phyloP scores from a whole-genome alignment of 2,113 vertebrate genomes.

The Gasterosteus aculeatus region DNA sequence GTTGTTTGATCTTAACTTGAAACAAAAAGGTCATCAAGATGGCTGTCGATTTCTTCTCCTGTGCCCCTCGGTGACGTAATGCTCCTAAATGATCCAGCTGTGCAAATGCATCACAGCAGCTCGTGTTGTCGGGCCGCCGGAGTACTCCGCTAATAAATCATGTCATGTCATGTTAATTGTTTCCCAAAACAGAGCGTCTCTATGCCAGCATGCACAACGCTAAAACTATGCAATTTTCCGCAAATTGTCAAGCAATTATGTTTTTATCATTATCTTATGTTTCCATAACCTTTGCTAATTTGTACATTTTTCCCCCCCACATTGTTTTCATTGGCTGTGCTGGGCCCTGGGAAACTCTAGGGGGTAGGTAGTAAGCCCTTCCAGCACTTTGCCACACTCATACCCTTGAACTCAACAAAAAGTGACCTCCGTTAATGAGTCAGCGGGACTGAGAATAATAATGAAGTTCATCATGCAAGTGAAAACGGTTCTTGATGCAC shows the following conservation, averaged over 20 bases:
- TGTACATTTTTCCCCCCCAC: slow-evolving; percentile 65
- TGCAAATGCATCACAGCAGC: slow-evolving; percentile 75
- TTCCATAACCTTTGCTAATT: slow-evolving; percentile 84
- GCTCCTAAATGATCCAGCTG: slow-evolving; percentile 73
- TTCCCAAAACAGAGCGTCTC: slow-evolving; percentile 79
- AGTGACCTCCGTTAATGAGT: not conserved
- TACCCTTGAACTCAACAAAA: not conserved
- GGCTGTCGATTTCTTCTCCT: slow-evolving; percentile 11
- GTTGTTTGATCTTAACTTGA: slow-evolving; percentile 15
- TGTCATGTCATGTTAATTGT: slow-evolving; percentile 82
- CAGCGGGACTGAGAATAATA: not conserved
- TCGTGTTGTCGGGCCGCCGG: slow-evolving; percentile 31
- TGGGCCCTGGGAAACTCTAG: slow-evolving; percentile 73
- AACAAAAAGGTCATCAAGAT: not conserved
- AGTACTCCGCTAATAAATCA: slow-evolving; percentile 80
- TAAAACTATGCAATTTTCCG: slow-evolving; percentile 74
- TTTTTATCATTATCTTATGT: slow-evolving; percentile 81
- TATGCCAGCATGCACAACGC: slow-evolving; percentile 65
- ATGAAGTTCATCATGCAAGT: not conserved
- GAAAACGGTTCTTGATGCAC: not conserved
- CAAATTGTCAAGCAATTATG: slow-evolving; percentile 83
- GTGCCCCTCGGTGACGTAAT: slow-evolving; percentile 44
- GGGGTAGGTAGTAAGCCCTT: slow-evolving; percentile 74
- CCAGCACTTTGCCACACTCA: slow-evolving; percentile 20
- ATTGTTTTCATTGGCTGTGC: slow-evolving; percentile 60